Evolutionary conservation across 2,888 invertebrate genomes (phyloP), one percentile per base, ranked within the genome.

Genomic region (Drosophila lacicola): DNA sequence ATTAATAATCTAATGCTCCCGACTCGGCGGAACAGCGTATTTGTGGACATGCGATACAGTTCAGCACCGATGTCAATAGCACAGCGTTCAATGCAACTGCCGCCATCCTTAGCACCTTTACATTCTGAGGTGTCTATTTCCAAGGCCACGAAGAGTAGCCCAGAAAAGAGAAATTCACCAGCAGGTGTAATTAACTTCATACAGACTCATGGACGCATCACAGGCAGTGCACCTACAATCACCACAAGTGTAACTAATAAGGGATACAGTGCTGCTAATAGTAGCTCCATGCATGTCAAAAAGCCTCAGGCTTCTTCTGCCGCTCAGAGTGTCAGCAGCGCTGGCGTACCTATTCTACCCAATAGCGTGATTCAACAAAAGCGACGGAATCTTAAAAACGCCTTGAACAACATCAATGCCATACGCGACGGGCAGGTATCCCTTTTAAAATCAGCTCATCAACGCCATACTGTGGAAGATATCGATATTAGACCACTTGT

Each of bases 391-490:
- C 77, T 91, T 11, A 91, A 91, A 45, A 87, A 83, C 47, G 80
- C 91, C 2, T 51, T 92, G 33, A 90, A 79, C 50, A 90, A 90
- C 37, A 90, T 88, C 2, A 88, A 85, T 63, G 82, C 88, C 39
- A 78, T 84, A 25, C 84, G 78, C 42, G 75, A 84, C 6, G 91
- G 90, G 0, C 91, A 91, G 51, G 80, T 91, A 2, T 91, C 91
- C 0, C 65, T 91, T 41, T 63, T 91, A 3, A 91, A 91, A 53
- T 70, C 82, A 2, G 67, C 89, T 4, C 90, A 90, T 11, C 67
- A 63, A 54, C 63, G 65, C 4, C 65, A 61, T 19, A 49, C 25
- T 1, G 21, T 19, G 1, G 50, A 51, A 13, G 74, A 84, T 9
- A 42, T 41, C 51, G 57, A 70, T 34, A 57, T 70, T 17, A 47